A percentile compares a stretch with the other conserved stretches of the same genome.
phyloP scores from a whole-genome alignment of 2,888 invertebrate genomes.

The Caenorhabditis afra region DNA sequence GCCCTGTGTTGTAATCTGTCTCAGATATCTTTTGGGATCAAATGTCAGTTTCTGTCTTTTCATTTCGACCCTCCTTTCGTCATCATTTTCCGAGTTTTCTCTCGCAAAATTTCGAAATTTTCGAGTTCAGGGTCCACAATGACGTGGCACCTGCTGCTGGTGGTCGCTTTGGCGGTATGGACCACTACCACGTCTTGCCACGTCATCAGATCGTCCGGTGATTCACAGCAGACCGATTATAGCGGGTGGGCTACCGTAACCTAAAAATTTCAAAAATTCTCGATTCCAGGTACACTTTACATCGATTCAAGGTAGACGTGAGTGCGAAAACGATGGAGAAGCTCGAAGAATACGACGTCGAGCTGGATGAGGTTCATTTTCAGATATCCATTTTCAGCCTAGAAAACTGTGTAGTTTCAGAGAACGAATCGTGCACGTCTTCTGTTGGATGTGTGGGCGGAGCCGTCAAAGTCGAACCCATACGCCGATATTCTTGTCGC shows the following conservation, averaged over 20 bases:
- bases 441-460: slow-evolving; percentile 76
- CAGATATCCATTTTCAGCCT: slow-evolving; percentile 17
- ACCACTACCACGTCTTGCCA: slow-evolving; percentile 1
- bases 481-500: slow-evolving; percentile 73
- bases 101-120: not conserved
- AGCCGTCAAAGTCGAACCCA: slow-evolving; percentile 67
- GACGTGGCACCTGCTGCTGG: slow-evolving; percentile 11
- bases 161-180: not conserved
- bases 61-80: too few relatives aligned
- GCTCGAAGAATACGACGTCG: slow-evolving; percentile 43
- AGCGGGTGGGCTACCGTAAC: slow-evolving; percentile 23
- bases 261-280: not conserved
- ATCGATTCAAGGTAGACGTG: slow-evolving; percentile 49
- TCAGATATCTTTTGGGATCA: too few relatives aligned
- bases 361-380: slow-evolving; percentile 29
- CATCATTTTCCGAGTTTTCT: not conserved
- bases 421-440: slow-evolving; percentile 44
- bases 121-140: slow-evolving; percentile 2
- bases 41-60: too few relatives aligned
- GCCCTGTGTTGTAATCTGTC: too few relatives aligned
- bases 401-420: too few relatives aligned
- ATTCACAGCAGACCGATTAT: slow-evolving; percentile 25
- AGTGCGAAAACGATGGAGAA: slow-evolving; percentile 42
- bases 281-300: slow-evolving; percentile 29
- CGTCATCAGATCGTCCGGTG: slow-evolving; percentile 13